Evolutionary conservation across 2,888 invertebrate genomes (phyloP).

Genomic region (Parnassius apollo): DNA sequence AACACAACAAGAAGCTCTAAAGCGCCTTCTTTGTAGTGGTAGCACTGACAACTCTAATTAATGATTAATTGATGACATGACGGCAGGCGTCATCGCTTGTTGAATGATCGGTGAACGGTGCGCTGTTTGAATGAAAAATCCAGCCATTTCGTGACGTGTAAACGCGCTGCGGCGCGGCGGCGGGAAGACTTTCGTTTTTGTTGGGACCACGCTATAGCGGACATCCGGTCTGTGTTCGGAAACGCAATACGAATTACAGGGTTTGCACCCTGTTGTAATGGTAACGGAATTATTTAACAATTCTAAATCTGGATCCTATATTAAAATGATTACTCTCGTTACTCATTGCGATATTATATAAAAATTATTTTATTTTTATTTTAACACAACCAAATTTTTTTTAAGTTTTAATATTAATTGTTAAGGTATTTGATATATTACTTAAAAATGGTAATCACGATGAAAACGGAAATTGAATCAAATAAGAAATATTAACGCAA

Average conservation of each 20-base stretch:
- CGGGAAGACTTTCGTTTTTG: conserved; percentile 25
- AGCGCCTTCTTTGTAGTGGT: no score
- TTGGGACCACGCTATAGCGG: conserved; percentile 8
- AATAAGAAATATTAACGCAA: conserved; percentile 14
- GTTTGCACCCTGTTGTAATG: neutral
- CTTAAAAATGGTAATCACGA: neutral
- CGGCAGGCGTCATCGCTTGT: conserved; percentile 15
- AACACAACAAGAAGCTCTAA: no score
- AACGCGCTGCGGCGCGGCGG: conserved; percentile 15
- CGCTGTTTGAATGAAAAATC: conserved; percentile 16
- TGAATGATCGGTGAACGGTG: conserved; percentile 10
- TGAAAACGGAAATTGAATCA: conserved; percentile 13
- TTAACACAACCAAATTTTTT: no score
- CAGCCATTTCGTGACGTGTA: conserved; percentile 16
- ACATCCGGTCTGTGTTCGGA: conserved; percentile 22
- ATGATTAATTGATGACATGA: conserved; percentile 18
- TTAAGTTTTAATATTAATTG: no score
- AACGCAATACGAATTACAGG: conserved; percentile 2
- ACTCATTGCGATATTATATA: no score
- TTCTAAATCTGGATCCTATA: no score
- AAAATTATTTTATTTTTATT: no score
- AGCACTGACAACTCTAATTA: neutral
- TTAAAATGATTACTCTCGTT: no score
- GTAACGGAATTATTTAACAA: no score
- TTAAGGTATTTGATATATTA: no score